Percentiles rank a stretch among this genome's conserved stretches.
Conservation (phyloP, 2,113 vertebrate species). For the Lampris incognitus region DNA sequence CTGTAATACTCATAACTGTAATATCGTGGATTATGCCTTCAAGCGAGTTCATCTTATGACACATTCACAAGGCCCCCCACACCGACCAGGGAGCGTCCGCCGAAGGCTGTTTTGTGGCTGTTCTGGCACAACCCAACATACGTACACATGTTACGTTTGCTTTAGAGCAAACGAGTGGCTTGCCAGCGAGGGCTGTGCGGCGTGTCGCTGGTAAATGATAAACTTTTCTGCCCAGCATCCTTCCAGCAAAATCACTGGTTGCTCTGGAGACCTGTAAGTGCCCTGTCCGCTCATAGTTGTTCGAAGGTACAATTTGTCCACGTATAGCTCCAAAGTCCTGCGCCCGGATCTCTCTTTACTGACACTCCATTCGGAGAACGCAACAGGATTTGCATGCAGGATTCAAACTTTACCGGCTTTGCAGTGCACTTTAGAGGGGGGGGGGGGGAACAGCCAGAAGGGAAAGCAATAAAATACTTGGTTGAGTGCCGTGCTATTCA, state of each 20-base stretch:
- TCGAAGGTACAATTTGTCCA: conserved; percentile 59
- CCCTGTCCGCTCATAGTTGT: conserved; percentile 53
- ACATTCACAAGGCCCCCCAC: background rate
- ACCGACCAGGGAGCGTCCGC: too few relatives aligned
- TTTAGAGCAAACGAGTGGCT: conserved; percentile 10
- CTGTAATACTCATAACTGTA: background rate
- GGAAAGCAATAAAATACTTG: conserved; percentile 69
- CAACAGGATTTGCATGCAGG: conserved; percentile 37
- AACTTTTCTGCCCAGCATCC: conserved; percentile 71
- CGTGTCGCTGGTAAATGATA: conserved; percentile 75
- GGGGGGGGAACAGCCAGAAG: conserved; percentile 3
- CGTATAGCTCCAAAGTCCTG: conserved; percentile 45
- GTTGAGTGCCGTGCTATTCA: conserved; percentile 38
- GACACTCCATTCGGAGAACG: conserved; percentile 15
- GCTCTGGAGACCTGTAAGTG: conserved; percentile 70
- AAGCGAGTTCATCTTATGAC: background rate
- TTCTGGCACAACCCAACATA: too few relatives aligned
- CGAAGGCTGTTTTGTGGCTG: too few relatives aligned
- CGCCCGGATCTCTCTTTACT: conserved; percentile 7
- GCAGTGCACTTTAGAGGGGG: conserved; percentile 29
- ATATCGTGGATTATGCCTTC: background rate
- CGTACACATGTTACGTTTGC: background rate
- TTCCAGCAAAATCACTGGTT: conserved; percentile 74
- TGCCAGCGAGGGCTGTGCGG: conserved; percentile 34
- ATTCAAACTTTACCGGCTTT: conserved; percentile 38